These are phyloP conservation scores for Peromyscus leucopus DNA, from an alignment of 2,113 vertebrate species.

Conservation along the genomic window DNA sequence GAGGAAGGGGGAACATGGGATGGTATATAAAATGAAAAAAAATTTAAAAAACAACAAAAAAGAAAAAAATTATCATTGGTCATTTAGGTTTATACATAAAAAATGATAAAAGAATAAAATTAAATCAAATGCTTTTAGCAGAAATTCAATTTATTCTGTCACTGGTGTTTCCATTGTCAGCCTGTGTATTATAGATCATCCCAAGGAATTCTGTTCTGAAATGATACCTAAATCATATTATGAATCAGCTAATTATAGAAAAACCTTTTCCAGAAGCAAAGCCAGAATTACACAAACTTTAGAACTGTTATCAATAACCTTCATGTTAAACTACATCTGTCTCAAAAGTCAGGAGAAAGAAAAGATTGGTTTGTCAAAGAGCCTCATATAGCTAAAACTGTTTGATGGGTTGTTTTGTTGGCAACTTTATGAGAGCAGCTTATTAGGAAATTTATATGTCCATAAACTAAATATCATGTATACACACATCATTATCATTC, in stretches of 20 bases:
- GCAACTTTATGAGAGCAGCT: constrained; percentile 40
- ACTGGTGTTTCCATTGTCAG: constrained; percentile 76
- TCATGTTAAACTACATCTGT: constrained; percentile 69
- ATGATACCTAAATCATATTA: constrained; percentile 68
- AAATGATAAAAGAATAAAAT: constrained; percentile 82
- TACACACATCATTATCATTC: constrained; percentile 43
- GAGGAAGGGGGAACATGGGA: too few species aligned
- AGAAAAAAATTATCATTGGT: constrained; percentile 82
- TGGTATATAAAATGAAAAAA: too few species aligned
- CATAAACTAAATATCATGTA: constrained; percentile 54
- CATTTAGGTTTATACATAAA: constrained; percentile 81
- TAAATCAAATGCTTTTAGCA: constrained; percentile 81
- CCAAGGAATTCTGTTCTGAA: constrained; percentile 76
- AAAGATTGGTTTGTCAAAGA: constrained; percentile 50
- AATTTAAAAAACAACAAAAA: too few species aligned
- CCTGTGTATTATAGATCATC: constrained; percentile 78
- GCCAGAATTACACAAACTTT: constrained; percentile 69
- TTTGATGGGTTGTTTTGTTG: constrained; percentile 57
- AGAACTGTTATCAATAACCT: constrained; percentile 62
- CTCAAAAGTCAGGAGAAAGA: constrained; percentile 55
- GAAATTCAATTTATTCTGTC: constrained; percentile 82
- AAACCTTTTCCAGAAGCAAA: constrained; percentile 72
- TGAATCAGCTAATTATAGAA: constrained; percentile 69
- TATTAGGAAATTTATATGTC: constrained; percentile 63
- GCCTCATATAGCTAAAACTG: constrained; percentile 60